Base-by-base conservation (phyloP, 1,140 invertebrate genomes). In the Zaprionus gabonicus region DNA sequence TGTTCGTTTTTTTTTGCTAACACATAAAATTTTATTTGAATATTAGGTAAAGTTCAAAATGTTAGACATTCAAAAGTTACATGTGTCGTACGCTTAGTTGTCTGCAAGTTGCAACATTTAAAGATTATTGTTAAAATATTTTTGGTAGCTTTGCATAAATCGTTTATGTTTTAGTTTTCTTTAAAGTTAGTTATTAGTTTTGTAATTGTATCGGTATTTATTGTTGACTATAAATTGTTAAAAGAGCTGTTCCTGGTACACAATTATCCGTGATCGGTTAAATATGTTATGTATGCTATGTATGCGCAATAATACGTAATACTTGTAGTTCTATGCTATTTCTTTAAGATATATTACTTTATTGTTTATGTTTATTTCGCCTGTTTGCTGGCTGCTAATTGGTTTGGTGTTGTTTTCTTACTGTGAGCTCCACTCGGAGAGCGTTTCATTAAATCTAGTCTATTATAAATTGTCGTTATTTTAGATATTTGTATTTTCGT, bases 11-110 rank as follows among this genome's bases (percentile, higher is more conserved):
- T 64, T 46, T 31, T 76, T 57, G 73, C 83, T 87, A 87, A 88
- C 84, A 87, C 83, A 80, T 80, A 87, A 87, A 74, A 56, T 70
- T 85, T 87, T 87, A 86, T 86, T 86, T 57, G 80, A 86, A 87
- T 86, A 86, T 86, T 82, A 76, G 80, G 82, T 82, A 70, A 73
- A 71, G 69, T 82, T 86, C 51, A 83, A 88, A 88, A 88, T 88
- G 71, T 88, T 84, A 72, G 78, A 90, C 81, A 88, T 88, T 84
- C 66, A 84, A 81, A 46, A 84, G 85, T 81, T 88, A 88, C 75
- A 88, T 80, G 53, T 82, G 69, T 80, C 60, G 72, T 85, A 80
- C 53, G 66, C 49, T 71, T 82, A 70, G 71, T 36, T 72, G 62
- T 44, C 62, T 86, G 80, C 38, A 85, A 84, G 60, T 71, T 85